These are phyloP conservation scores for Cyclopterus lumpus DNA, from an alignment of 2,797 vertebrate genomes.

Conservation along the genomic window DNA sequence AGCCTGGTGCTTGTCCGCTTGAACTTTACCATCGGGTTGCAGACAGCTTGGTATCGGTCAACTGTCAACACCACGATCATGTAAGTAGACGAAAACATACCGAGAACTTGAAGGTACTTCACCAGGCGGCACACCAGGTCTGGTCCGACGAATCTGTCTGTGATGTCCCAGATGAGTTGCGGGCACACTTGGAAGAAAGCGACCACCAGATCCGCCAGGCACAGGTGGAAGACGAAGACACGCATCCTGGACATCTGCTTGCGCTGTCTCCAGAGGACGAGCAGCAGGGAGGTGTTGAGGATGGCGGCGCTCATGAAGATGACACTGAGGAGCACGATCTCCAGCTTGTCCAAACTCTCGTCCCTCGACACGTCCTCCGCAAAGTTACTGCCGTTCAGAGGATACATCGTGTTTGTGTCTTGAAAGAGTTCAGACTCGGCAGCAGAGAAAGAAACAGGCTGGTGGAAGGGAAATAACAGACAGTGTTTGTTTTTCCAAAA, in stretches of 20 bases:
- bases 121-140: constrained; percentile 79
- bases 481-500: not conserved
- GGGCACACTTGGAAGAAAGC: constrained; percentile 83
- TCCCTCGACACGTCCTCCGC: constrained; percentile 61
- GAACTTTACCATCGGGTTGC: constrained; percentile 83
- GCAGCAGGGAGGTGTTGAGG: constrained; percentile 72
- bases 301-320: constrained; percentile 76
- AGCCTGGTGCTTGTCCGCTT: constrained; percentile 72
- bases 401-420: constrained; percentile 47
- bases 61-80: constrained; percentile 83
- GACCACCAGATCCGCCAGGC: constrained; percentile 80
- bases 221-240: constrained; percentile 82
- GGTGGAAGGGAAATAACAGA: not conserved
- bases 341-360: constrained; percentile 72
- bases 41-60: constrained; percentile 80
- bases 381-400: constrained; percentile 56
- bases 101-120: constrained; percentile 81
- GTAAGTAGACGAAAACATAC: constrained; percentile 82
- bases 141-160: constrained; percentile 78
- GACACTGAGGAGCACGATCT: constrained; percentile 74
- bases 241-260: constrained; percentile 81
- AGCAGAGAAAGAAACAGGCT: not conserved
- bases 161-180: constrained; percentile 83
- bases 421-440: not conserved
- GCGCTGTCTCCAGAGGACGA: constrained; percentile 75